Base-by-base conservation (phyloP, 2,888 invertebrate species). In the Apodemia duryi region DNA sequence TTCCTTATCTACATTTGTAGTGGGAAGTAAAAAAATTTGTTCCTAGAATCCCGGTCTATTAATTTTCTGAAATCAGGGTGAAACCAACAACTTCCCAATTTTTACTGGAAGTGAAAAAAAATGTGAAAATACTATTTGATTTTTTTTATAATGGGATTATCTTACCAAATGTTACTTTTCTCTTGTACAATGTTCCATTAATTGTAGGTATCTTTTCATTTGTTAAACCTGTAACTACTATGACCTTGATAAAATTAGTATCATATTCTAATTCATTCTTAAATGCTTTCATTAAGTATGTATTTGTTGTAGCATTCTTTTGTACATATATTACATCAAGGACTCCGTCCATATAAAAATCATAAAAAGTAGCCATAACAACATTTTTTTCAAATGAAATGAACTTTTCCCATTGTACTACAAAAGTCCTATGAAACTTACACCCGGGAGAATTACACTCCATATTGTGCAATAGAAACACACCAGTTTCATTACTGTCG, bases 181-280 rank as follows among this genome's bases (percentile, higher is more conserved):
- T 96, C 64, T 94, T 95, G 4, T 96, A 96, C 63, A 96, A 89
- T 38, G 95, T 93, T 2, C 96, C 96, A 75, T 95, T 94, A 28
- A 95, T 94, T 71, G 94, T 93, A 1, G 95, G 95, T 77, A 95
- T 94, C 74, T 93, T 93, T 73, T 93, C 93, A 83, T 96, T 96
- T 32, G 94, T 94, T 54, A 96, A 86, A 1, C 98, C 98, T 66
- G 97, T 97, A 0, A 98, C 93, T 35, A 98, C 98, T 94, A 97
- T 97, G 0, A 98, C 97, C 92, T 99, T 99, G 1, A 99, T 95
- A 78, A 99, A 99, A 84, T 98, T 98, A 0, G 98, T 97, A 85
- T 99, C 98, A 86, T 97, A 97, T 77, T 97, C 97, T 65, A 98
- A 92, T 71, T 95, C 96, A 82, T 98, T 98, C 79, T 95, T 95